A percentile compares a stretch with the other conserved stretches of the same genome.
Evolutionary conservation across 2,113 vertebrate species (phyloP).

Genomic region (Dasyurus viverrinus): DNA sequence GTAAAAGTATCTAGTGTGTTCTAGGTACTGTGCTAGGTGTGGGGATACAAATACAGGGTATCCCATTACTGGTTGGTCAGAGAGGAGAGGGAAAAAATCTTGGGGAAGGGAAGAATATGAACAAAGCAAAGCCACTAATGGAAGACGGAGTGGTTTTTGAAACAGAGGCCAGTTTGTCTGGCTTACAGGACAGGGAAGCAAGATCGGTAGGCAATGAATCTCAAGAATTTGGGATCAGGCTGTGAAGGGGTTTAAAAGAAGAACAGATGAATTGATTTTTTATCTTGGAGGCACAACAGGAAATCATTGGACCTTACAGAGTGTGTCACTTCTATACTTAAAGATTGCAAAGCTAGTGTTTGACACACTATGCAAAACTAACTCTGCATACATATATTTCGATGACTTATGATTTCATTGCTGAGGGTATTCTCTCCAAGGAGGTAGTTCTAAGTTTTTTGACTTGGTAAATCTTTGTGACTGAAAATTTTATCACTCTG

Average conservation of each 20-base stretch:
- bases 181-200: not conserved
- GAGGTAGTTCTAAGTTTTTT: not conserved
- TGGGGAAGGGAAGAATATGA: not conserved
- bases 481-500: not conserved
- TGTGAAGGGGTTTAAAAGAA: not conserved
- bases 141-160: not conserved
- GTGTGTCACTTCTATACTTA: not conserved
- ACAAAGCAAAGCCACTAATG: not conserved
- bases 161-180: not conserved
- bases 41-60: no score
- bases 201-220: not conserved
- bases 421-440: not conserved
- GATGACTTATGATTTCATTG: not conserved
- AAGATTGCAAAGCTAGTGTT: not conserved
- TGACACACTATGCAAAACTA: not conserved
- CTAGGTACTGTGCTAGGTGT: not conserved
- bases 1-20: not conserved
- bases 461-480: not conserved
- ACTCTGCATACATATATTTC: not conserved
- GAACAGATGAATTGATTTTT: not conserved
- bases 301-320: not conserved
- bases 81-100: no score
- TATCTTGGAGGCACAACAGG: not conserved
- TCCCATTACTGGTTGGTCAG: not conserved
- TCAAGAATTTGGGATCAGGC: not conserved